These are phyloP conservation scores for Phyllotreta striolata DNA, from an alignment of 2,888 invertebrate species.

Conservation along the genomic window DNA sequence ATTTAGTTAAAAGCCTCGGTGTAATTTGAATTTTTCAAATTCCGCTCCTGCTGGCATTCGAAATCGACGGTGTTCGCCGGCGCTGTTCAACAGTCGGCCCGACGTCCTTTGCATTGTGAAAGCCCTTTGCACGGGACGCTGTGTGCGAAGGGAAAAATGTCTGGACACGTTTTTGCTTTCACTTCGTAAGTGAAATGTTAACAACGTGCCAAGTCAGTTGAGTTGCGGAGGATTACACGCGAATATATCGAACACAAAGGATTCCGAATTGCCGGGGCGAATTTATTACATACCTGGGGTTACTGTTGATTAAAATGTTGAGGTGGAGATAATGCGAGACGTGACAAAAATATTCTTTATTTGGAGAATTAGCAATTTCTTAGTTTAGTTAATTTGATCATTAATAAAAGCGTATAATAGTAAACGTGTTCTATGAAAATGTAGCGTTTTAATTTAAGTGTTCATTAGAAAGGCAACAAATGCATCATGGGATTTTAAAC, in stretches of 20 bases:
- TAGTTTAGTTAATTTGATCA: no score
- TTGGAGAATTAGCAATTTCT: no score
- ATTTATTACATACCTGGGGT: constrained; percentile 15
- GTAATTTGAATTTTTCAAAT: not conserved
- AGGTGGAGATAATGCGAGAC: no score
- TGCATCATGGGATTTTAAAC: constrained; percentile 5
- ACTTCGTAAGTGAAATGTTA: constrained; percentile 37
- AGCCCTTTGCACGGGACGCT: constrained; percentile 7
- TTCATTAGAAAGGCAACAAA: constrained; percentile 1
- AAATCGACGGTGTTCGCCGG: not conserved
- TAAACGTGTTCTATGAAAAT: no score
- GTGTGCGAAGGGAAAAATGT: constrained; percentile 26
- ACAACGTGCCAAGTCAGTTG: constrained; percentile 38
- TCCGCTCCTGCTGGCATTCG: not conserved
- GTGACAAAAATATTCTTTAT: no score
- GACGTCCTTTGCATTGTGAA: constrained; percentile 22
- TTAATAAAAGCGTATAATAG: no score
- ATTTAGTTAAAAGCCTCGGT: no score
- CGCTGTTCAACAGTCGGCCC: constrained; percentile 11
- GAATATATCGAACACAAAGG: constrained; percentile 28
- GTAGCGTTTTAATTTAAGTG: constrained; percentile 3
- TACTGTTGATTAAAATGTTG: constrained; percentile 3
- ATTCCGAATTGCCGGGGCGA: constrained; percentile 13
- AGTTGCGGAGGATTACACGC: constrained; percentile 41
- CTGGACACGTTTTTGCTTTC: constrained; percentile 32